phyloP scores from a whole-genome alignment of 2,797 vertebrate genomes.

The Karalla daura region DNA sequence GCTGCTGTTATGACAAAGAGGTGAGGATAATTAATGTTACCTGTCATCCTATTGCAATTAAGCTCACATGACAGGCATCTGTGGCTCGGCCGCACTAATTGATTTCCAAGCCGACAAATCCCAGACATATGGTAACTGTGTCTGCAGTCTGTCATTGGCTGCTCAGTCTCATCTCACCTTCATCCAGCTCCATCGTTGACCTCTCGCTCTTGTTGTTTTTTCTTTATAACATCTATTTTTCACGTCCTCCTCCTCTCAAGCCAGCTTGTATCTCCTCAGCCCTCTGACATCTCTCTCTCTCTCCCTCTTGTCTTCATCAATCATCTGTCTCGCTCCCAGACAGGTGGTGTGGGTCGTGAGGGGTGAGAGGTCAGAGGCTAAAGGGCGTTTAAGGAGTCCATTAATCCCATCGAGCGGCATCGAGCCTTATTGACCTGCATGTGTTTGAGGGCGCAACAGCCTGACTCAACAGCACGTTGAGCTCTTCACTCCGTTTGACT shows the following conservation, averaged over 20 bases:
- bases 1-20: slow-evolving; percentile 68
- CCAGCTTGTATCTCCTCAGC: neutral
- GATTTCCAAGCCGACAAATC: slow-evolving; percentile 55
- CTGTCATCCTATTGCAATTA: slow-evolving; percentile 72
- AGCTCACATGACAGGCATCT: slow-evolving; percentile 62
- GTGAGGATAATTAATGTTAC: slow-evolving; percentile 75
- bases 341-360: slow-evolving; percentile 68
- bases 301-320: slow-evolving; percentile 1
- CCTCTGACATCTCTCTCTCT: slow-evolving; percentile 10
- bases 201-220: neutral
- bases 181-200: slow-evolving; percentile 1
- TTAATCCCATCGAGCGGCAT: slow-evolving; percentile 62
- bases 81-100: slow-evolving; percentile 66
- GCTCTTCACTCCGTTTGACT: too few species aligned
- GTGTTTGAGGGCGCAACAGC: too few species aligned
- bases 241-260: neutral
- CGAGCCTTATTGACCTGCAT: slow-evolving; percentile 67
- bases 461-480: too few species aligned
- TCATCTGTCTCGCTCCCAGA: slow-evolving; percentile 34
- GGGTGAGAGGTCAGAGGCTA: slow-evolving; percentile 59
- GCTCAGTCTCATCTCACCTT: slow-evolving; percentile 12
- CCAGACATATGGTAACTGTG: slow-evolving; percentile 56
- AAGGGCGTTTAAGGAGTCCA: slow-evolving; percentile 72
- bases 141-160: slow-evolving; percentile 41
- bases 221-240: neutral